These are phyloP conservation scores for Falco peregrinus DNA, from an alignment of 2,797 vertebrate species.

Conservation along the genomic window DNA sequence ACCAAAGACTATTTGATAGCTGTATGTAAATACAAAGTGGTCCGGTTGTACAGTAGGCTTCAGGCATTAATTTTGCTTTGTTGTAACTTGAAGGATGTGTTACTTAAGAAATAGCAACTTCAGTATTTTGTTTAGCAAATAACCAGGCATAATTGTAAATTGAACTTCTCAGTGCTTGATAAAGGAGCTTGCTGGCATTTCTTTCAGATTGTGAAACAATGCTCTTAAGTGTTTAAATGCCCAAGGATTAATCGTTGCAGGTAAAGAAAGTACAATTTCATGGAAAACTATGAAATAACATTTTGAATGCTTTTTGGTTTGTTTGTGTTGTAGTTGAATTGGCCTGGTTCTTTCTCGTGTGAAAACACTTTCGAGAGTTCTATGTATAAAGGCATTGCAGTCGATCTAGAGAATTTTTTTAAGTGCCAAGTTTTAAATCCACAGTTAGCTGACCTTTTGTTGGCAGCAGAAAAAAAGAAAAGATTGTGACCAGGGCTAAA, in stretches of 20 bases:
- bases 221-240: not conserved
- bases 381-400: not conserved
- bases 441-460: not conserved
- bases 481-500: not conserved
- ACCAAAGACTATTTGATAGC: not conserved
- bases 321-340: not conserved
- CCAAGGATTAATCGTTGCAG: not conserved
- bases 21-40: not conserved
- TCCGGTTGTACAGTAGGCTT: not conserved
- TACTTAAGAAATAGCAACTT: not conserved
- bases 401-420: not conserved
- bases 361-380: not conserved
- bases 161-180: not conserved
- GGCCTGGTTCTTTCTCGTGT: not conserved
- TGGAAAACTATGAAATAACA: not conserved
- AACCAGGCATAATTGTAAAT: not conserved
- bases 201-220: not conserved
- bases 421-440: not conserved
- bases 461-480: not conserved
- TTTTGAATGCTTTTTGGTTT: not conserved
- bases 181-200: not conserved
- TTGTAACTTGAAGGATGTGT: not conserved
- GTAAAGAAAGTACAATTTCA: not conserved
- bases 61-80: not conserved
- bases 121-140: not conserved